Evolutionary conservation across 2,888 invertebrate species (phyloP), one percentile per base, ranked within the genome.

Genomic region (Clanis bilineata): DNA sequence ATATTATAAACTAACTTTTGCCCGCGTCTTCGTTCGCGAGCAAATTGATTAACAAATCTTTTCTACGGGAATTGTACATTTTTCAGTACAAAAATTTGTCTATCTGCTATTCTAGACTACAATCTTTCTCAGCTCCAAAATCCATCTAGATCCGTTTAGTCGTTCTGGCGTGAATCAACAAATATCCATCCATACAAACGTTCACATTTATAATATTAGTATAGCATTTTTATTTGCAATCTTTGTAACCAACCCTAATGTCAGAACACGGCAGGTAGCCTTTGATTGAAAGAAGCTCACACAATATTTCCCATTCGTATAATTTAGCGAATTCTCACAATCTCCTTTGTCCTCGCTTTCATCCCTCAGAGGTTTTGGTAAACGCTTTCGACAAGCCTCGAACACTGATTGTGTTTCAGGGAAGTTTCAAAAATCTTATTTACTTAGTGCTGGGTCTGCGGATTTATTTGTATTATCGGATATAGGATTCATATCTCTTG

Each of bases 211-310:
- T n/a, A n/a, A n/a, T n/a, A n/a, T n/a, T n/a, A n/a, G n/a, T n/a
- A n/a, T n/a, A n/a, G n/a, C n/a, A n/a, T n/a, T n/a, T n/a, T n/a
- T n/a, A n/a, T n/a, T n/a, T n/a, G n/a, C n/a, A n/a, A n/a, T n/a
- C n/a, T n/a, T n/a, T 45, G 2, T n/a, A 25, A 45, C 12, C n/a
- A 57, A 23, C 57, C 57, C 44, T 57, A 32, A 44, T n/a, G n/a
- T 54, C 28, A 59, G 22, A 10, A 23, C 51, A 51, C 51, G 51
- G 51, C 51, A 32, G 51, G 51, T 32, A 51, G 47, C 7, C 25
- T 61, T 47, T 61, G 51, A 54, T 57, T 59, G 56, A 58, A 22
- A 60, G 44, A 7, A 41, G 25, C 25, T 57, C 57, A 57, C 57
- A 45, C 45, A 45, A 57, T 45, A 23, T 45, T 57, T 57, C 22